Evolutionary conservation across 2,888 invertebrate species (phyloP).

Genomic region (Cataglyphis cursor): DNA sequence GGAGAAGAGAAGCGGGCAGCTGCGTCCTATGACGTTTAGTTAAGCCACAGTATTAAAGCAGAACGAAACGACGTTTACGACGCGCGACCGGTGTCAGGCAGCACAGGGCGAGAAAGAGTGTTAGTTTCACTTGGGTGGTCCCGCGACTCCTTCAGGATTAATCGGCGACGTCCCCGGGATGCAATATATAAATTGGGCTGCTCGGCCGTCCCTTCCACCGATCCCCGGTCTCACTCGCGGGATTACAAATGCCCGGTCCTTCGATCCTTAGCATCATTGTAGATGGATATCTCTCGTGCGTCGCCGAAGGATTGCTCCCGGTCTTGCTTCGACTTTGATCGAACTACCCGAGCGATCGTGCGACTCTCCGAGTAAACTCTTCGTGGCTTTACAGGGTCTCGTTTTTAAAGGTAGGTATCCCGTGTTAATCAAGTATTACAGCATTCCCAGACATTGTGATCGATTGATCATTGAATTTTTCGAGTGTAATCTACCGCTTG

Average conservation of each 20-base stretch:
- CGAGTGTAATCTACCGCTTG: not conserved
- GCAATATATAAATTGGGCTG: slow-evolving; percentile 86
- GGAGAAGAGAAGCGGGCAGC: slow-evolving; percentile 58
- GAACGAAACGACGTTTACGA: slow-evolving; percentile 82
- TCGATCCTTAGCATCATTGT: slow-evolving; percentile 84
- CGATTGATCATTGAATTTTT: slow-evolving; percentile 35
- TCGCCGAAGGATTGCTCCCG: slow-evolving; percentile 73
- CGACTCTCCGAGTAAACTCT: slow-evolving; percentile 15
- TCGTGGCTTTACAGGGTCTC: not conserved
- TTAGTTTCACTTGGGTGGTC: slow-evolving; percentile 86
- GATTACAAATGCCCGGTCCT: slow-evolving; percentile 84
- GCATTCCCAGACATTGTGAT: slow-evolving; percentile 39
- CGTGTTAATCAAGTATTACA: slow-evolving; percentile 12
- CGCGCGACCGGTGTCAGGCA: slow-evolving; percentile 81
- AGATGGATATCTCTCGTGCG: slow-evolving; percentile 82
- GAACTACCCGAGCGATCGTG: slow-evolving; percentile 68
- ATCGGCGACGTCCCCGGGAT: slow-evolving; percentile 84
- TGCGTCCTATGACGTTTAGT: slow-evolving; percentile 70
- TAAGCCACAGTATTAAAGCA: slow-evolving; percentile 76
- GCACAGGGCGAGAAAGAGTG: slow-evolving; percentile 80
- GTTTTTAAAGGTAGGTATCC: slow-evolving; percentile 22
- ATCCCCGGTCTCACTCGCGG: slow-evolving; percentile 73
- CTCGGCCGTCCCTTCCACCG: slow-evolving; percentile 68
- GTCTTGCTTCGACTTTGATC: slow-evolving; percentile 81
- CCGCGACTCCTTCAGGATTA: slow-evolving; percentile 84